Percentiles rank a stretch among this genome's conserved stretches.
Conservation (phyloP, 2,888 invertebrate species). For the Nomada fabriciana region DNA sequence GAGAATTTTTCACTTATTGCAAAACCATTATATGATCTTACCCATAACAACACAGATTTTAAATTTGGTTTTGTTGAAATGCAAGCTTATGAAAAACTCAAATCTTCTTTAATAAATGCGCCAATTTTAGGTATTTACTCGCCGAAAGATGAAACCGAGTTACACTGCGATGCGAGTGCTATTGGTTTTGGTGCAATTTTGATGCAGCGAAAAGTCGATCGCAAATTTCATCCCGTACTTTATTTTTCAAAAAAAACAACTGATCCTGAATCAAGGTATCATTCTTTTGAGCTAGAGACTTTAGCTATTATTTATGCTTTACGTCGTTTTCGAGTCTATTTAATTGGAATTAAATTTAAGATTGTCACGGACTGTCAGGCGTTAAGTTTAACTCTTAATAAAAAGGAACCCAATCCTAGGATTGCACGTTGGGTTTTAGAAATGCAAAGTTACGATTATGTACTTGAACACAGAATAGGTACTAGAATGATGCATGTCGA, state of each 20-base stretch:
- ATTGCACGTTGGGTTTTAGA: slow-evolving; percentile 33
- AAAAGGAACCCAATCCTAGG: slow-evolving; percentile 26
- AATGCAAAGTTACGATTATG: slow-evolving; percentile 23
- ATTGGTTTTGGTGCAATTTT: slow-evolving; percentile 70
- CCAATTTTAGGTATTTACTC: slow-evolving; percentile 45
- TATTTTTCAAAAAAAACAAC: slow-evolving; percentile 77
- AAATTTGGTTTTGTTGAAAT: too few species aligned
- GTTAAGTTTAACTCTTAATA: slow-evolving; percentile 15
- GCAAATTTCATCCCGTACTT: slow-evolving; percentile 74
- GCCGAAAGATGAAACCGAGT: slow-evolving; percentile 74
- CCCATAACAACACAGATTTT: too few species aligned
- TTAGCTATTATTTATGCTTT: slow-evolving; percentile 68
- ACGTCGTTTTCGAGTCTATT: slow-evolving; percentile 70
- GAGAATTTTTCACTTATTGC: too few species aligned
- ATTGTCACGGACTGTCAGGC: slow-evolving; percentile 20
- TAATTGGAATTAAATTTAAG: slow-evolving; percentile 50
- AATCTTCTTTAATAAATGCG: slow-evolving; percentile 9
- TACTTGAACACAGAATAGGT: slow-evolving; percentile 1
- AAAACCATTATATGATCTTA: too few species aligned
- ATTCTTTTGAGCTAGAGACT: slow-evolving; percentile 78
- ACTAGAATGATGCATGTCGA: slow-evolving; percentile 25
- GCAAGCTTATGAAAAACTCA: too few species aligned
- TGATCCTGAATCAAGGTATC: slow-evolving; percentile 71
- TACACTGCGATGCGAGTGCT: slow-evolving; percentile 79
- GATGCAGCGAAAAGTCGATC: slow-evolving; percentile 74